Conservation (phyloP, 2,888 invertebrate genomes). For the Invenusta paracnida region DNA sequence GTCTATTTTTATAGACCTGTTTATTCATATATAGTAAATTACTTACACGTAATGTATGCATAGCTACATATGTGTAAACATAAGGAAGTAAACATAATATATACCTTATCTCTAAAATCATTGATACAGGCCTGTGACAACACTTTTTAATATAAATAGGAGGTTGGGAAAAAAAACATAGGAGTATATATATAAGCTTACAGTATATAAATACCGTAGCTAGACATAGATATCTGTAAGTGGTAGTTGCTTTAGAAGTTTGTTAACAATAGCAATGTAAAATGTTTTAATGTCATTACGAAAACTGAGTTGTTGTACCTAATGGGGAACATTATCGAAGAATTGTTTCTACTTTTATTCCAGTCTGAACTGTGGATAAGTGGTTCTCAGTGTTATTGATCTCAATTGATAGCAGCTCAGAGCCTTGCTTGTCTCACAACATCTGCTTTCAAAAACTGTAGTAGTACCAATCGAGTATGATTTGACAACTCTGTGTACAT, state of each 20-base stretch:
- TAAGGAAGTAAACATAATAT: too few relatives aligned
- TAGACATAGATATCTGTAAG: too few relatives aligned
- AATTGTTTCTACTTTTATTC: constrained; percentile 6
- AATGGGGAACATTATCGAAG: background rate
- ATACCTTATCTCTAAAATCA: too few relatives aligned
- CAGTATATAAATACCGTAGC: too few relatives aligned
- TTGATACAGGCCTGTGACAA: too few relatives aligned
- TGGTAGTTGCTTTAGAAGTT: background rate
- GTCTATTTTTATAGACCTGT: too few relatives aligned
- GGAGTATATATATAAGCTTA: too few relatives aligned
- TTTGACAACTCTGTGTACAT: constrained; percentile 23
- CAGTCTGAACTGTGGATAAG: constrained; percentile 13
- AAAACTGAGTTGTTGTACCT: constrained; percentile 7
- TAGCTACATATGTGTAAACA: too few relatives aligned
- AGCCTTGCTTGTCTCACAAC: constrained; percentile 8
- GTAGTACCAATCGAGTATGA: constrained; percentile 1
- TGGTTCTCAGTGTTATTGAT: constrained; percentile 16
- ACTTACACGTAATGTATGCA: too few relatives aligned
- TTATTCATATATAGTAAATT: too few relatives aligned
- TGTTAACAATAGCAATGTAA: background rate
- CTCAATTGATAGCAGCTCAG: constrained; percentile 27
- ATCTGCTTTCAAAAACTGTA: constrained; percentile 24
- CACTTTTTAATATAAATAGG: too few relatives aligned
- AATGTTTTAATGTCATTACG: constrained; percentile 18
- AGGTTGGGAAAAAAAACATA: too few relatives aligned